phyloP scores from a whole-genome alignment of 2,797 vertebrate genomes.

The Menidia menidia region DNA sequence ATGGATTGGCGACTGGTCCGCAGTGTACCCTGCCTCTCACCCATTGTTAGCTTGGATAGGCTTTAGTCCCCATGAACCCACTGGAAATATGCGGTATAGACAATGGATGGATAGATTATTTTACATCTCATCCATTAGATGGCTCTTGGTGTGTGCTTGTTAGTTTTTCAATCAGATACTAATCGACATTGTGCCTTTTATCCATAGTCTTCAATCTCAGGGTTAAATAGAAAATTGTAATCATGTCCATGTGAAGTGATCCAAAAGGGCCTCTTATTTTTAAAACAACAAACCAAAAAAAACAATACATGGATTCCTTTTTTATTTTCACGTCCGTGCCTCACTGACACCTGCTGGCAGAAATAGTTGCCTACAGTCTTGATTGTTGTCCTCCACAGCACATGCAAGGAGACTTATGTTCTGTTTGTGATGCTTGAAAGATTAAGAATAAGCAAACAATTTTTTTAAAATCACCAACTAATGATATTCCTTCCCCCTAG shows the following conservation, averaged over 20 bases:
- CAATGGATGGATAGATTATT: background rate
- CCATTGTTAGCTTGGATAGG: no score
- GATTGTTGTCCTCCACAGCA: background rate
- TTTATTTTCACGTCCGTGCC: slow-evolving; percentile 40
- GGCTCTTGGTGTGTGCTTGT: slow-evolving; percentile 2
- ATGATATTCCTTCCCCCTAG: slow-evolving; percentile 23
- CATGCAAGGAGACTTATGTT: background rate
- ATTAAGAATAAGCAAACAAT: background rate
- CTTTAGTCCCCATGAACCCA: no score
- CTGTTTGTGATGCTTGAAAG: slow-evolving; percentile 14
- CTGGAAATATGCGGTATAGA: no score
- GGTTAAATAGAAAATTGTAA: slow-evolving; percentile 38
- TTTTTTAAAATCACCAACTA: slow-evolving; percentile 2
- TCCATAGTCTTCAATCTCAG: slow-evolving; percentile 54
- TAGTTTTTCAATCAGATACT: slow-evolving; percentile 9
- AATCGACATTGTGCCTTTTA: slow-evolving; percentile 1
- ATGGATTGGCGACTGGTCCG: no score
- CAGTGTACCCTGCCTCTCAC: no score
- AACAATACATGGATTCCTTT: slow-evolving; percentile 4
- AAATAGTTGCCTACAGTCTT: background rate
- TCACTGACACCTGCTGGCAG: slow-evolving; percentile 72
- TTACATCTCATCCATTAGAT: slow-evolving; percentile 9
- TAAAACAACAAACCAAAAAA: slow-evolving; percentile 2
- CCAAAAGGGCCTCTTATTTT: slow-evolving; percentile 10
- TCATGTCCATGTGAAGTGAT: slow-evolving; percentile 28